Base-by-base conservation (phyloP, 2,888 invertebrate species). In the Exocentrus adspersus region DNA sequence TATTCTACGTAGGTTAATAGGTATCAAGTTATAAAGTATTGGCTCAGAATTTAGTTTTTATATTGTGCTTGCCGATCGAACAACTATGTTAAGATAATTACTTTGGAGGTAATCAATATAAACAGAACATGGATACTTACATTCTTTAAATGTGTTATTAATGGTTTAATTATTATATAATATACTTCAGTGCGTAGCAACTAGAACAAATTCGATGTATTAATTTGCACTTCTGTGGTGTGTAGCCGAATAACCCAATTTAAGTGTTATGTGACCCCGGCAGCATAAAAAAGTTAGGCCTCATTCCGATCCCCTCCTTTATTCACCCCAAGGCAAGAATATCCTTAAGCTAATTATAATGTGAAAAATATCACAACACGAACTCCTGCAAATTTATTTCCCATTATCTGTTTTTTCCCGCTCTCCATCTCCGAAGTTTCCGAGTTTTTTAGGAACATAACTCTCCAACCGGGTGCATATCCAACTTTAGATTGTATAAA, bases 401-500 rank as follows among this genome's bases (percentile, higher is more conserved):
- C 80, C 83, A 82, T 83, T 83, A 83, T 82, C 82, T 82, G 78
- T 82, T 82, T 82, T 81, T 81, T 80, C 79, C 77, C 78, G 79
- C 77, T 78, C 78, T 79, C 78, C 80, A 79, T 79, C 81, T 81
- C 76, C 76, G 74, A 77, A 80, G 78, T 80, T 81, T 74, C 77
- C 77, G 77, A 75, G 74, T 79, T 80, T 79, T 80, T 74, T 73
- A 76, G 75, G 77, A 76, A 77, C 80, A 82, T 82, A 82, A 82
- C 79, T 82, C 82, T 79, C 76, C 72, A 77, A 77, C 80, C 80
- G 80, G 81, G 80, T 82, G 82, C 82, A 82, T 82, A 82, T 81
- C 82, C 82, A 82, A 83, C 82, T 82, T 82, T 82, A 83, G 82
- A 83, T 83, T 83, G 82, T 83, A 82, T 81, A 83, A 83, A 83